Conservation (phyloP, 2,888 invertebrate species). For the Phytoseiulus persimilis region DNA sequence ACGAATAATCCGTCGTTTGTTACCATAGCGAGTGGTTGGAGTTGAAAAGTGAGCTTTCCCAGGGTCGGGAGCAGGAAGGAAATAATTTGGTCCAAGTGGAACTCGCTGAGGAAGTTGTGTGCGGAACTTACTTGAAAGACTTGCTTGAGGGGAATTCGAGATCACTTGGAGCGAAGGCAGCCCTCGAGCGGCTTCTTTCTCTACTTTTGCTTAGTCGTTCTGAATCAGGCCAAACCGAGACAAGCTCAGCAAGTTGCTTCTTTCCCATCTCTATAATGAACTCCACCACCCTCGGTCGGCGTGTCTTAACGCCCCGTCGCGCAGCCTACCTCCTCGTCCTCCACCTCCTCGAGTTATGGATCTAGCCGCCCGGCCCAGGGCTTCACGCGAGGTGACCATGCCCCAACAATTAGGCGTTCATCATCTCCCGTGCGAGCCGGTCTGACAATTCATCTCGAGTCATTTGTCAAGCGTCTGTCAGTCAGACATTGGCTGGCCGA, state of each 20-base stretch:
- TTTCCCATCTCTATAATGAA: neutral
- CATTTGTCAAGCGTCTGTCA: neutral
- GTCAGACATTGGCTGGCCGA: neutral
- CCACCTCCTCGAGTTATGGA: neutral
- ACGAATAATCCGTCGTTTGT: neutral
- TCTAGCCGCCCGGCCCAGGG: neutral
- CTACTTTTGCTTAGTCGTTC: neutral
- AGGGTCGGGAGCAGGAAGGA: neutral
- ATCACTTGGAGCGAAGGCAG: neutral
- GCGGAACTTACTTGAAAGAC: neutral
- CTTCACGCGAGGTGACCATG: slow-evolving; percentile 38
- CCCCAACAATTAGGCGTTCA: slow-evolving; percentile 37
- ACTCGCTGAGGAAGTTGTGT: neutral
- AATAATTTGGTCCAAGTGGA: neutral
- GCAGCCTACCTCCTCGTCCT: neutral
- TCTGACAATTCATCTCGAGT: neutral
- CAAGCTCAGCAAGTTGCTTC: neutral
- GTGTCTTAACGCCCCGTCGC: neutral
- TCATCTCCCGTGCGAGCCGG: neutral
- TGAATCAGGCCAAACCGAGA: neutral
- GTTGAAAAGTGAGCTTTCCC: neutral
- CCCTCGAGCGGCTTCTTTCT: neutral
- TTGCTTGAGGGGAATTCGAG: neutral
- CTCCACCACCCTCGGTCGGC: neutral
- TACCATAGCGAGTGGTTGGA: neutral